Evolutionary conservation across 2,113 vertebrate genomes (phyloP).

Genomic region (Chamaea fasciata): DNA sequence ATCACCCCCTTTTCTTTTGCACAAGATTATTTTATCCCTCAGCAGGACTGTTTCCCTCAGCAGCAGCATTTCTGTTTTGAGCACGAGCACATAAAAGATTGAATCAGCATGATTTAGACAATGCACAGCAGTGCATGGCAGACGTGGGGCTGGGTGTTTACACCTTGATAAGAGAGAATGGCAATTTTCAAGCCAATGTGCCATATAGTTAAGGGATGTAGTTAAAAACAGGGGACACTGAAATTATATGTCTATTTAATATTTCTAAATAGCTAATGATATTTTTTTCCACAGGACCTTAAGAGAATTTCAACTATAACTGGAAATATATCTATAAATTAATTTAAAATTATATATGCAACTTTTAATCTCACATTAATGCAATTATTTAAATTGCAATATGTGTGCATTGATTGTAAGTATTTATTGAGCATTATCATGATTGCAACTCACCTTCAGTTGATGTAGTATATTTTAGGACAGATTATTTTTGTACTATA

Average conservation of each 20-base stretch:
- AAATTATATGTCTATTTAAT: not conserved
- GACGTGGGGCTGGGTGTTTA: accelerated
- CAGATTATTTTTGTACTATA: not conserved
- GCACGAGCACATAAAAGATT: not conserved
- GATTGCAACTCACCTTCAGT: not conserved
- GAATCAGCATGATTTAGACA: not conserved
- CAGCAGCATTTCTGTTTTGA: not conserved
- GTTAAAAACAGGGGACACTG: not conserved
- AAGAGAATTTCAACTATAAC: not conserved
- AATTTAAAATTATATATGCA: not conserved
- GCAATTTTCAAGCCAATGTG: not conserved
- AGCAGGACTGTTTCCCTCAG: not conserved
- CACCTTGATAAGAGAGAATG: not conserved
- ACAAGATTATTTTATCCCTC: not conserved
- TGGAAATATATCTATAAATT: not conserved
- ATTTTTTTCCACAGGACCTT: not conserved
- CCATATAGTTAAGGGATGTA: not conserved
- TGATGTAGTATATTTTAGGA: not conserved
- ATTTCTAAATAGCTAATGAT: not conserved
- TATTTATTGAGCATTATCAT: not conserved
- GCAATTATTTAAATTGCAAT: not conserved
- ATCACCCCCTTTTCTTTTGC: not conserved
- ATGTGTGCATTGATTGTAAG: not conserved
- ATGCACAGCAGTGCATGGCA: not conserved
- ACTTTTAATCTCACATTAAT: not conserved